Conservation (phyloP, 92 coral and sea anemone species). For the Porites cylindrica region DNA sequence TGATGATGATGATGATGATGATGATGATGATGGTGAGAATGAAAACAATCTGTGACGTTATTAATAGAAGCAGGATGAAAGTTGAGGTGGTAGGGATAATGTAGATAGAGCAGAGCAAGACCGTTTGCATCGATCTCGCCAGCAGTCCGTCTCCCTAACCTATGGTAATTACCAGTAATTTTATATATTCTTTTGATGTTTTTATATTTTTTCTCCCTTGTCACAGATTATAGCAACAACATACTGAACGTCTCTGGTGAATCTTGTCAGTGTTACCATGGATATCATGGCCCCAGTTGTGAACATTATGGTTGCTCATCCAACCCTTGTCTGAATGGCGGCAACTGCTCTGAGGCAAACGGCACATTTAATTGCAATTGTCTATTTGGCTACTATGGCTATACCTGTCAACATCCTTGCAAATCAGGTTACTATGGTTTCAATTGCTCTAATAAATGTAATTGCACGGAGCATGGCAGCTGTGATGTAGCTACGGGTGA, state of each 20-base stretch:
- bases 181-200: not conserved
- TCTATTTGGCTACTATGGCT: conserved; percentile 85
- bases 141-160: not conserved
- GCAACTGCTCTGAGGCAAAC: conserved; percentile 63
- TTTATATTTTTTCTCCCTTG: not conserved
- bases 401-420: conserved; percentile 86
- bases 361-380: conserved; percentile 73
- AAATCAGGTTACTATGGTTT: conserved; percentile 85
- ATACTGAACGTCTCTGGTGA: conserved; percentile 1
- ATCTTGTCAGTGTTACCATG: conserved; percentile 81
- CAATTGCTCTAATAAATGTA: conserved; percentile 79
- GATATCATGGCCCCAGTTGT: conserved; percentile 97
- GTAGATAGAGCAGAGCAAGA: too few relatives aligned
- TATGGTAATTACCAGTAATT: too few relatives aligned
- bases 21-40: too few relatives aligned
- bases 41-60: too few relatives aligned
- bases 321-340: conserved; percentile 90
- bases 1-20: too few relatives aligned
- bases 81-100: too few relatives aligned
- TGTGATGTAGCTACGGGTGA: conserved; percentile 85
- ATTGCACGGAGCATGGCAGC: conserved; percentile 78
- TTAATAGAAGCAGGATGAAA: too few relatives aligned
- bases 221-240: not conserved
- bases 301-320: conserved; percentile 90
- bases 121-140: too few relatives aligned